These are phyloP conservation scores for Arenicola marina DNA, from an alignment of 2,888 invertebrate species.

Conservation along the genomic window DNA sequence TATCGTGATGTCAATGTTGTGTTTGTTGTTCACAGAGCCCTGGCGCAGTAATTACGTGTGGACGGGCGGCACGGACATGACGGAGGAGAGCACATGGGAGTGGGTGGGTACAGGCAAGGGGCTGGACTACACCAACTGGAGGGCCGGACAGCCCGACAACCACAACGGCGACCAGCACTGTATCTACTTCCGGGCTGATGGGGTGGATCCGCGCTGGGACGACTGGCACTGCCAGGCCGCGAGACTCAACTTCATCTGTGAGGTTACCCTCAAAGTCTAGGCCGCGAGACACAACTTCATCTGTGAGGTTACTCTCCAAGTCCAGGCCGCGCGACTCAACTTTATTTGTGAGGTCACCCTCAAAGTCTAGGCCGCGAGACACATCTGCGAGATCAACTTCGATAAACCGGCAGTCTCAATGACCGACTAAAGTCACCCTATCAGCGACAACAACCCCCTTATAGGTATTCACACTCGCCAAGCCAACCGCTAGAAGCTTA, in stretches of 20 bases:
- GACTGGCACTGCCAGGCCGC: slow-evolving; percentile 30
- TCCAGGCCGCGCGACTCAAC: slow-evolving; percentile 22
- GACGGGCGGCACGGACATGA: slow-evolving; percentile 29
- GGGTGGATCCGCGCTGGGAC: slow-evolving; percentile 21
- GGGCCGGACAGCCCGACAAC: slow-evolving; percentile 15
- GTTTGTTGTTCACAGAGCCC: slow-evolving; percentile 13
- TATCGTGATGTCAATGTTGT: no score
- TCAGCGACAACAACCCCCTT: no score
- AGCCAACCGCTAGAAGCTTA: no score
- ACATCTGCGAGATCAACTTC: no score
- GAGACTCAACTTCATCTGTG: slow-evolving; percentile 27
- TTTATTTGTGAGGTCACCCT: slow-evolving; percentile 24
- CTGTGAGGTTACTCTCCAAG: slow-evolving; percentile 18
- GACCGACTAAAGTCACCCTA: no score
- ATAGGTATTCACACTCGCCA: no score
- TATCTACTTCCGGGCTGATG: slow-evolving; percentile 20
- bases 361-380: slow-evolving; percentile 14
- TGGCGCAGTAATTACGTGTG: slow-evolving; percentile 26
- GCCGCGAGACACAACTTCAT: slow-evolving; percentile 27
- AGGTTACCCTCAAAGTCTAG: slow-evolving; percentile 9
- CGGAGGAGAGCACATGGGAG: slow-evolving; percentile 18
- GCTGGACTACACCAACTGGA: slow-evolving; percentile 24
- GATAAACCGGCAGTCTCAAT: no score
- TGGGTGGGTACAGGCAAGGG: slow-evolving; percentile 22
- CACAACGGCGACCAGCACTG: slow-evolving; percentile 24